Percentiles rank a stretch among this genome's conserved stretches.
These are phyloP conservation scores for Nixonia krombeini DNA, from an alignment of 1,140 invertebrate species.

Conservation along the genomic window DNA sequence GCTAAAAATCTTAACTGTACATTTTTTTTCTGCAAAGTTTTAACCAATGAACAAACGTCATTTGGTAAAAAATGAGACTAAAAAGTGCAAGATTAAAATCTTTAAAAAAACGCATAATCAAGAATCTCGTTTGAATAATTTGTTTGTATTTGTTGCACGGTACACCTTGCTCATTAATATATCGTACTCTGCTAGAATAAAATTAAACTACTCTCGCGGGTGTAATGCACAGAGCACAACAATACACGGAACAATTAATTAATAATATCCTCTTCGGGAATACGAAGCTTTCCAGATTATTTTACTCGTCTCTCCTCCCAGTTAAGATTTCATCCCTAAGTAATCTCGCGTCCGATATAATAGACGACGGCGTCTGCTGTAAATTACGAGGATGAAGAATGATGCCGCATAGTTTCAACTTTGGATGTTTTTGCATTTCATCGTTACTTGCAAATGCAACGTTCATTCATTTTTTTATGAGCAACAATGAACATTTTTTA, in stretches of 20 bases:
- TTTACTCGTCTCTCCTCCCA: constrained; percentile 18
- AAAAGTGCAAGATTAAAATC: no score
- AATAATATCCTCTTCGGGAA: constrained; percentile 34
- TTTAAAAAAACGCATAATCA: no score
- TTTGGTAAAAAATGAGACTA: no score
- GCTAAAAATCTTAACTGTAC: no score
- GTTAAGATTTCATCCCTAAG: constrained; percentile 31
- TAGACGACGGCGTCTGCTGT: constrained; percentile 8
- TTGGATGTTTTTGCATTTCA: neutral
- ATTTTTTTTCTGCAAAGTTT: no score
- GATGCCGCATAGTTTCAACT: neutral
- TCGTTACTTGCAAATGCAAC: no score
- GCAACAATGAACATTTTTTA: no score
- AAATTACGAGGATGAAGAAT: constrained; percentile 10
- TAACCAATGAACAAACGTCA: no score
- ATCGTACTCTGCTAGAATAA: constrained; percentile 18
- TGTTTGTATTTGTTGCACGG: no score
- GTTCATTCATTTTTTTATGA: no score
- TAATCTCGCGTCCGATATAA: constrained; percentile 23
- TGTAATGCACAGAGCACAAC: constrained; percentile 14
- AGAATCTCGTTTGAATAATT: no score
- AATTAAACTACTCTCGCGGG: constrained; percentile 32
- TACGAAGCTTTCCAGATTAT: constrained; percentile 12
- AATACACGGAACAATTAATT: constrained; percentile 43
- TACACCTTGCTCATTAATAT: constrained; percentile 6